Base-by-base conservation (phyloP, 1,140 invertebrate species). In the Drosophila pseudoananassae region DNA sequence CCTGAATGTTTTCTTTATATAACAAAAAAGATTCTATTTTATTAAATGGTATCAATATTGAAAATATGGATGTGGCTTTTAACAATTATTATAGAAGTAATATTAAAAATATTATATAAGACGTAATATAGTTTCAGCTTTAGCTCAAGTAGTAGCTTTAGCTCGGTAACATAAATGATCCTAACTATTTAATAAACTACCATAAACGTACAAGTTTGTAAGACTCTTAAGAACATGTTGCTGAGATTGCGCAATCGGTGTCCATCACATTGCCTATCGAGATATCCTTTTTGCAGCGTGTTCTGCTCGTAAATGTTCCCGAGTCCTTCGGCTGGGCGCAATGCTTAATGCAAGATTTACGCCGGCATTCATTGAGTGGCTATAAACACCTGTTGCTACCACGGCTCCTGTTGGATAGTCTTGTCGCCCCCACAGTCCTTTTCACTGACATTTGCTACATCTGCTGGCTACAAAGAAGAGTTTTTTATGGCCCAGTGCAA, bases 261-360 rank as follows among this genome's bases (percentile, higher is more conserved):
- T 14, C 6, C 2, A 1, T 36, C 9, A 27, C 38, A 12, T 31
- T 74, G 40, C 9, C 45, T 27, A 45, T 46, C 33, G 14, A 31
- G 47, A 20, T n/a, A 20, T 10, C 17, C 17, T 9, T 10, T 54
- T 31, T 10, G 23, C 9, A 36, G 27, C 17, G 20, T 27, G 15
- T 38, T 10, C 53, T 31, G 56, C 64, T 83, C 70, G 79, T 65
- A 64, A 74, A 69, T 50, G 79, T 69, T 57, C 1, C 59, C 46
- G 36, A 20, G 55, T 74, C 43, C 78, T 68, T 78, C 66, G 43
- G 50, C 47, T 31, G 45, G 65, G 50, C 8, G 25, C 17, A 54
- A 52, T 69, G 54, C 70, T 88, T 65, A 78, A 76, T 88, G 82
- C 65, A 87, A 87, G 83, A 87, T 87, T 85, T 85, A 85, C 82